Conservation (phyloP, 2,888 invertebrate genomes). For the Drosophila merina region DNA sequence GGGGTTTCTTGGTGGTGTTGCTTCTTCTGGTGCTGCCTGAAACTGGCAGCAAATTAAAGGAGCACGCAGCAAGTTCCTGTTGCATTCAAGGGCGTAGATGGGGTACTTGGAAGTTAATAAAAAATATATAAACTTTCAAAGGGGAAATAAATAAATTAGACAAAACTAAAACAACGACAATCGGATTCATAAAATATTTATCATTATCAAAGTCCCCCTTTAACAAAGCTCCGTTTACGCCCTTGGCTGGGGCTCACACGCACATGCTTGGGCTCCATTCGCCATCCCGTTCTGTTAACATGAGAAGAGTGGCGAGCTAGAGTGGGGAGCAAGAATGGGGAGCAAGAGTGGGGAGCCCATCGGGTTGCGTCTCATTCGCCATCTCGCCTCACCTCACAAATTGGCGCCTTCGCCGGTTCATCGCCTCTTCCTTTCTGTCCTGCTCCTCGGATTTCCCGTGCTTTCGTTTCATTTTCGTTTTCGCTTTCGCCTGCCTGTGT, state of each 20-base stretch:
- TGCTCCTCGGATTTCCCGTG: slow-evolving; percentile 10
- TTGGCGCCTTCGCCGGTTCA: slow-evolving; percentile 24
- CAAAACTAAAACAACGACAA: too few species aligned
- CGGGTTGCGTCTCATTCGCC: not conserved
- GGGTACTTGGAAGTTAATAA: not conserved
- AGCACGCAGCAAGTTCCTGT: slow-evolving; percentile 24
- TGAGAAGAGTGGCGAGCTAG: not conserved
- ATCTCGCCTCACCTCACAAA: not conserved
- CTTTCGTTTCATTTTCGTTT: slow-evolving; percentile 13
- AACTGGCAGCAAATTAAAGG: slow-evolving; percentile 53
- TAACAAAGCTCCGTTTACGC: not conserved
- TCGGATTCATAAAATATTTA: not conserved
- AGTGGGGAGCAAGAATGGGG: not conserved
- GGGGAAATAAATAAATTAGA: too few species aligned
- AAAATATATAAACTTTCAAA: not conserved
- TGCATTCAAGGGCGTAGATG: not conserved
- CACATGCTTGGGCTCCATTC: not conserved
- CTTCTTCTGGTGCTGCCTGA: slow-evolving; percentile 18
- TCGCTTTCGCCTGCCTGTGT: not conserved
- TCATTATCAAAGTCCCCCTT: not conserved
- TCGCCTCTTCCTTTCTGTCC: slow-evolving; percentile 9
- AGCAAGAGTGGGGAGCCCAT: not conserved
- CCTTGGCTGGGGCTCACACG: slow-evolving; percentile 10
- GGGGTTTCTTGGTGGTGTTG: not conserved
- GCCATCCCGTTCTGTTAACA: slow-evolving; percentile 27